Evolutionary conservation across 2,888 invertebrate genomes (phyloP).

Genomic region (Glaucopsyche alexis): DNA sequence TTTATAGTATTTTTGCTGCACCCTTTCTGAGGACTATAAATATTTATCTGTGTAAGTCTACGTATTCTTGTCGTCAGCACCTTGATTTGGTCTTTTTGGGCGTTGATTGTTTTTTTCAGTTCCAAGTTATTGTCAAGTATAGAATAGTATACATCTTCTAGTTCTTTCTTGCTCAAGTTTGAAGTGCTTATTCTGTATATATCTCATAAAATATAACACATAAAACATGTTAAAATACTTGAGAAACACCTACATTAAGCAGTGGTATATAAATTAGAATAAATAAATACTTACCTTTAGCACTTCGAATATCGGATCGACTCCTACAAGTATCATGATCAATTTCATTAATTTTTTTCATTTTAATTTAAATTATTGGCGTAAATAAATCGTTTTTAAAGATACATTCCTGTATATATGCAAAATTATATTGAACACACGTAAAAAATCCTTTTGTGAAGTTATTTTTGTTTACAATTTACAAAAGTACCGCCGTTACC

Average conservation of each 20-base stretch:
- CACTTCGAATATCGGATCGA: constrained; percentile 42
- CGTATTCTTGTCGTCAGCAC: constrained; percentile 56
- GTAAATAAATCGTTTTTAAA: not conserved
- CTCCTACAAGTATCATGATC: constrained; percentile 46
- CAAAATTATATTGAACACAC: not conserved
- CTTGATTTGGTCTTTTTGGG: constrained; percentile 77
- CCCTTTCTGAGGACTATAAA: constrained; percentile 47
- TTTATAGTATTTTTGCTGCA: constrained; percentile 54
- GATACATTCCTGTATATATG: not conserved
- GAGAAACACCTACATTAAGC: too few species aligned
- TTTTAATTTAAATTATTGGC: constrained; percentile 37
- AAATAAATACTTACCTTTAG: constrained; percentile 38
- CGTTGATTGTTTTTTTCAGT: constrained; percentile 81
- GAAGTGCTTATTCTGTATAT: constrained; percentile 59
- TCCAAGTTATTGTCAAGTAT: constrained; percentile 81
- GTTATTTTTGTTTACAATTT: constrained; percentile 29
- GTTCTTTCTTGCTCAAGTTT: constrained; percentile 80
- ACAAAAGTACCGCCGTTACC: constrained; percentile 60
- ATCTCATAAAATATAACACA: constrained; percentile 44
- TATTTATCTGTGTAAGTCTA: constrained; percentile 51
- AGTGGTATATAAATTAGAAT: too few species aligned
- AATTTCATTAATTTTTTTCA: constrained; percentile 47
- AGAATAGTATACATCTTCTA: constrained; percentile 84
- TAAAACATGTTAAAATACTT: too few species aligned
- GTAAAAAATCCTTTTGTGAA: too few species aligned